A percentile compares a stretch with the other conserved stretches of the same genome.
These are phyloP conservation scores for Calycopis cecrops DNA, from an alignment of 1,140 invertebrate genomes.

Conservation along the genomic window DNA sequence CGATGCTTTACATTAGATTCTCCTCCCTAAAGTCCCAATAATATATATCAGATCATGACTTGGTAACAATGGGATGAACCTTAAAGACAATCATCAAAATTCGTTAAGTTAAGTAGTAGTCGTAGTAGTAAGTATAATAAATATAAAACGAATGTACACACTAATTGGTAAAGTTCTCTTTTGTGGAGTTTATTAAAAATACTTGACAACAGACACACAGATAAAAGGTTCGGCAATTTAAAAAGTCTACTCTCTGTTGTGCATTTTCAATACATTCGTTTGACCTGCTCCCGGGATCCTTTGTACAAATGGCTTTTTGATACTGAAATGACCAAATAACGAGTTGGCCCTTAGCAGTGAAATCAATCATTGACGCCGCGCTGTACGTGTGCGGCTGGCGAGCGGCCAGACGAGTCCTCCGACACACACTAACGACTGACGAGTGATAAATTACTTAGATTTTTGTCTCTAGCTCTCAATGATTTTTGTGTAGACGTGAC, in stretches of 20 bases:
- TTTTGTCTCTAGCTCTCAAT: constrained; percentile 2
- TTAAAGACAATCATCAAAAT: too few species aligned
- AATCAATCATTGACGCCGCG: constrained; percentile 27
- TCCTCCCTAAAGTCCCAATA: too few species aligned
- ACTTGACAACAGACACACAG: background rate
- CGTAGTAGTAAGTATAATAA: too few species aligned
- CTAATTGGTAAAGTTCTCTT: too few species aligned
- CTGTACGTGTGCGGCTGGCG: constrained; percentile 20
- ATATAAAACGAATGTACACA: too few species aligned
- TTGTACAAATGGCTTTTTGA: constrained; percentile 23
- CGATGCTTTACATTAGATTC: too few species aligned
- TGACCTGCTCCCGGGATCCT: background rate
- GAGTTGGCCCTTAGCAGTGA: constrained; percentile 21
- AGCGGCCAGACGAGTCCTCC: constrained; percentile 20
- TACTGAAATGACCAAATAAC: constrained; percentile 26
- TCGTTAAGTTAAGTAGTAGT: too few species aligned
- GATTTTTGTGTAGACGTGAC: too few species aligned
- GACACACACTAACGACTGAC: constrained; percentile 22
- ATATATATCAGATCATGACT: too few species aligned
- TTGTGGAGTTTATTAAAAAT: too few species aligned
- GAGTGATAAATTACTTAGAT: constrained; percentile 7
- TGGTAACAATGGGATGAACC: too few species aligned
- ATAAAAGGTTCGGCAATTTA: background rate
- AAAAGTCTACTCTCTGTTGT: background rate
- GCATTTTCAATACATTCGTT: background rate